Conservation (phyloP, 2,888 invertebrate genomes). For the Fabriciana adippe region DNA sequence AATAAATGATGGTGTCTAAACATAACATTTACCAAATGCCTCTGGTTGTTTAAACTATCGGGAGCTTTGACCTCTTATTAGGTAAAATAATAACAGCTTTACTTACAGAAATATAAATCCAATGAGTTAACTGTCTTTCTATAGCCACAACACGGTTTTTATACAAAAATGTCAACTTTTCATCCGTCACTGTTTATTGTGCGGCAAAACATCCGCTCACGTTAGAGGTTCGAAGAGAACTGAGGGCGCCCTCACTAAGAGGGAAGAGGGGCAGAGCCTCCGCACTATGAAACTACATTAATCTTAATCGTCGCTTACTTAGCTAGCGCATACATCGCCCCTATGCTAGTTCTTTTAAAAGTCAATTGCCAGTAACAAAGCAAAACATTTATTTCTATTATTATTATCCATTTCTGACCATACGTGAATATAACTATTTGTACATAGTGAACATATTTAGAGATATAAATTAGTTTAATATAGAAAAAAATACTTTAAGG, state of each 20-base stretch:
- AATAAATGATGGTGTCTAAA: constrained; percentile 28
- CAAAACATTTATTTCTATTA: neutral
- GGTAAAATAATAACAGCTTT: constrained; percentile 41
- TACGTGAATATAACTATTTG: too few species aligned
- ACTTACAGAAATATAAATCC: constrained; percentile 74
- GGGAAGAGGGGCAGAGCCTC: constrained; percentile 67
- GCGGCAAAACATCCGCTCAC: constrained; percentile 52
- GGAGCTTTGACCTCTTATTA: constrained; percentile 57
- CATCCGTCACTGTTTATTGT: constrained; percentile 52
- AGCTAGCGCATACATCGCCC: constrained; percentile 56
- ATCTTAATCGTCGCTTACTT: constrained; percentile 54
- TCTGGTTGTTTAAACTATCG: constrained; percentile 56
- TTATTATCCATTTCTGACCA: too few species aligned
- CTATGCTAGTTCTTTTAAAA: constrained; percentile 18
- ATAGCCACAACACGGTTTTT: constrained; percentile 72
- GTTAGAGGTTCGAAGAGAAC: constrained; percentile 63
- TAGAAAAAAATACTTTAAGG: too few species aligned
- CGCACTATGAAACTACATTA: constrained; percentile 46
- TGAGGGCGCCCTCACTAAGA: constrained; percentile 63
- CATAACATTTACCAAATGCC: constrained; percentile 38
- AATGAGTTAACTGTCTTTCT: constrained; percentile 51
- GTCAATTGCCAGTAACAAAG: neutral
- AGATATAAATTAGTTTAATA: too few species aligned
- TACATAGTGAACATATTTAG: too few species aligned
- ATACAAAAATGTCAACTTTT: constrained; percentile 58